These are phyloP conservation scores for Cathartes aura DNA, from an alignment of 2,113 vertebrate species.

Conservation along the genomic window DNA sequence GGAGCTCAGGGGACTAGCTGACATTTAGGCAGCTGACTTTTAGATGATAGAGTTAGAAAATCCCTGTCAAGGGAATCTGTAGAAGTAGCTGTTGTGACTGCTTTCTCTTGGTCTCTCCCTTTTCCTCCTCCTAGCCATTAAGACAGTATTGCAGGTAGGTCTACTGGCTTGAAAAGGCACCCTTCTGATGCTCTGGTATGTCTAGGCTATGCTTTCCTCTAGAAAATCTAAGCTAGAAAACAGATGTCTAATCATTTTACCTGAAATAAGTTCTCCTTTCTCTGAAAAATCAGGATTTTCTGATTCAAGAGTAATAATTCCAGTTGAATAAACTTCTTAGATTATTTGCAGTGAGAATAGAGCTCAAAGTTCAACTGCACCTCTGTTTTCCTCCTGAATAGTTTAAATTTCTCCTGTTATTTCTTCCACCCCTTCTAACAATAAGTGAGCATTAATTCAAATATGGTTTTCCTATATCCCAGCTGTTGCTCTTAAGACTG, in stretches of 20 bases:
- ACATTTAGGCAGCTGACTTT: conserved; percentile 4
- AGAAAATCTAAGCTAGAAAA: neutral
- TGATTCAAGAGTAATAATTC: neutral
- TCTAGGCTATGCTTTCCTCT: neutral
- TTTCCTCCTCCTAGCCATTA: neutral
- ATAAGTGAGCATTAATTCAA: neutral
- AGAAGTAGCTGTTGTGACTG: neutral
- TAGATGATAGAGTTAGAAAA: conserved; percentile 11
- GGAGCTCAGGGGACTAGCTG: neutral
- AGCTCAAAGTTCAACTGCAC: neutral
- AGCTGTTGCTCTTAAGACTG: neutral
- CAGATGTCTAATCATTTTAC: neutral
- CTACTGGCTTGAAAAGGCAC: neutral
- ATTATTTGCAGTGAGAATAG: neutral
- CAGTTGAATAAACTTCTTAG: neutral
- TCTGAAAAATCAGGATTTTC: neutral
- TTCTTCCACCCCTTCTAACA: neutral
- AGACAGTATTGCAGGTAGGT: neutral
- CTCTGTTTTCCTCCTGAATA: neutral
- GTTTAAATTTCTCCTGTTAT: neutral
- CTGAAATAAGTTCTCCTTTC: neutral
- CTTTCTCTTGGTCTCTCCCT: neutral
- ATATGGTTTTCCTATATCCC: neutral
- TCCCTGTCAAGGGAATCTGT: neutral
- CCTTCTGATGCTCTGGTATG: neutral